A percentile compares a stretch with the other conserved stretches of the same genome.
These are phyloP conservation scores for Agrochola lychnidis DNA, from an alignment of 2,888 invertebrate species.

Conservation along the genomic window DNA sequence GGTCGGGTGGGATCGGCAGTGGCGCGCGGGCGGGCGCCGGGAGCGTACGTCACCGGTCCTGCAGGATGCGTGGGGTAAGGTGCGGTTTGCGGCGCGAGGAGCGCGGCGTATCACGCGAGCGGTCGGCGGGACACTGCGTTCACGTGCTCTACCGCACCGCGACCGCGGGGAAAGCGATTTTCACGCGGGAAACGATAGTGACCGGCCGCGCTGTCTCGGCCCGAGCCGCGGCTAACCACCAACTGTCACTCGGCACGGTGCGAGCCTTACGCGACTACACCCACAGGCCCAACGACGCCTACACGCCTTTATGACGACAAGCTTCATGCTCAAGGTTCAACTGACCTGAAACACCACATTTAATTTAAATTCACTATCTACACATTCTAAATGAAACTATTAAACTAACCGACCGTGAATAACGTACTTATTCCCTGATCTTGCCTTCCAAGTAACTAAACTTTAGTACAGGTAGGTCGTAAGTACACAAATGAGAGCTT, in stretches of 20 bases:
- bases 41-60: constrained; percentile 77
- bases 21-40: constrained; percentile 82
- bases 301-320: constrained; percentile 43
- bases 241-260: constrained; percentile 79
- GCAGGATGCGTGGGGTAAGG: constrained; percentile 75
- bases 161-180: constrained; percentile 89
- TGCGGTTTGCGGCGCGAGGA: constrained; percentile 74
- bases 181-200: constrained; percentile 89
- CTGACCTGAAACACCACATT: constrained; percentile 23
- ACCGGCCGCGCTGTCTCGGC: constrained; percentile 86
- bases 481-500: constrained; percentile 36
- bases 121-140: constrained; percentile 90
- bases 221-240: constrained; percentile 81
- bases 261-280: constrained; percentile 52
- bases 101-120: constrained; percentile 89
- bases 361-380: constrained; percentile 6
- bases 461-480: constrained; percentile 9
- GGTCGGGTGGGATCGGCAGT: constrained; percentile 77
- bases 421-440: background rate
- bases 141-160: constrained; percentile 84
- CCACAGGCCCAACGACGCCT: constrained; percentile 51
- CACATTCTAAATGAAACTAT: constrained; percentile 11
- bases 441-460: constrained; percentile 11
- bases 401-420: background rate
- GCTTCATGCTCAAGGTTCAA: constrained; percentile 19